phyloP scores from a whole-genome alignment of 1,140 invertebrate species.

The Diprion similis region DNA sequence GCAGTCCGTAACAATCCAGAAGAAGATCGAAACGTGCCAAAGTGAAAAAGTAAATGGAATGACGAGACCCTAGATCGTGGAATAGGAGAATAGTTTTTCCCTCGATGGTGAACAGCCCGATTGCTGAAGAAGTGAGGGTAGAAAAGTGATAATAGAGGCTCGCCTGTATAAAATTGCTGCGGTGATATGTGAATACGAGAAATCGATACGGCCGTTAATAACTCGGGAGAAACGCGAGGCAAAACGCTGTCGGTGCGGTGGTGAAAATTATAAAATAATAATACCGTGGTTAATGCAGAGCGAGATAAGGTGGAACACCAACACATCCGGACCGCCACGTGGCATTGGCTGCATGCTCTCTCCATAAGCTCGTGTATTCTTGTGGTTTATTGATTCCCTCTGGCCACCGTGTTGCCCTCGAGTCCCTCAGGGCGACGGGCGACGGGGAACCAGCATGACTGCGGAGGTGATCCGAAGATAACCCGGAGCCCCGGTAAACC shows the following conservation, averaged over 20 bases:
- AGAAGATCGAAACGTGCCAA: too few relatives aligned
- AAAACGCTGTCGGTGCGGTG: neutral
- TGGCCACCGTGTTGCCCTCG: neutral
- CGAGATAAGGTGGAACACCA: neutral
- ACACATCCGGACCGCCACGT: neutral
- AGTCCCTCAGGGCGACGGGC: neutral
- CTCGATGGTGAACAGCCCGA: too few relatives aligned
- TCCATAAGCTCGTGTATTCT: neutral
- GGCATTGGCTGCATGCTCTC: neutral
- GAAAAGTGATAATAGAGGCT: too few relatives aligned
- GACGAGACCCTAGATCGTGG: too few relatives aligned
- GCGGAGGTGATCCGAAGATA: neutral
- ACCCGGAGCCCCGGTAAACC: too few relatives aligned
- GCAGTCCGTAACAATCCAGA: too few relatives aligned
- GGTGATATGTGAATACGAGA: neutral
- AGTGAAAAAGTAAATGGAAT: too few relatives aligned
- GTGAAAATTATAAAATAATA: neutral
- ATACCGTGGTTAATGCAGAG: neutral
- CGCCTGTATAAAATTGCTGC: too few relatives aligned
- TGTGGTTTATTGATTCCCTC: constrained; percentile 3
- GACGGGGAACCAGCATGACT: neutral
- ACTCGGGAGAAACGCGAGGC: neutral
- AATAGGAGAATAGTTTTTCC: too few relatives aligned
- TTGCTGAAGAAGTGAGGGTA: too few relatives aligned
- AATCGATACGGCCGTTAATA: neutral